A percentile compares a stretch with the other conserved stretches of the same genome.
phyloP scores from a whole-genome alignment of 2,113 vertebrate genomes.

The Solea senegalensis region DNA sequence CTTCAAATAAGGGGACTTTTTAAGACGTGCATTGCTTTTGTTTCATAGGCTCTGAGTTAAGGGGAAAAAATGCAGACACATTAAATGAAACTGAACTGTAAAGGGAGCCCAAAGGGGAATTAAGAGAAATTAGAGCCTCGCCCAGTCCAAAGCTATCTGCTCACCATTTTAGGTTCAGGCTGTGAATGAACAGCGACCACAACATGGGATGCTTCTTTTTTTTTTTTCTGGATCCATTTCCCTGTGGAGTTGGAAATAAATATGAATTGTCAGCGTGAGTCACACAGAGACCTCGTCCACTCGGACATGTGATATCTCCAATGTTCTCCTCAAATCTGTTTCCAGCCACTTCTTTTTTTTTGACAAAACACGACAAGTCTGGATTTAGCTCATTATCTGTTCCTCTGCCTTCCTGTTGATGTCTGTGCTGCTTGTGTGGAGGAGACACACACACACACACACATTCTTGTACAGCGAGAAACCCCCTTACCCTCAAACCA shows the following conservation, averaged over 20 bases:
- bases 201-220: slow-evolving; percentile 27
- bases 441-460: slow-evolving; percentile 2
- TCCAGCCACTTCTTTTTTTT: slow-evolving; percentile 31
- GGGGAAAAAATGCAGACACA: neutral
- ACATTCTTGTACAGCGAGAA: neutral
- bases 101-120: slow-evolving; percentile 13
- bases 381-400: slow-evolving; percentile 71
- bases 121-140: slow-evolving; percentile 24
- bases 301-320: slow-evolving; percentile 31
- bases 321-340: slow-evolving; percentile 32
- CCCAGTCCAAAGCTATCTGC: slow-evolving; percentile 1
- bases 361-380: slow-evolving; percentile 27
- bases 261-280: slow-evolving; percentile 50
- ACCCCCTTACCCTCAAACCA: no score
- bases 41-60: neutral
- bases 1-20: slow-evolving; percentile 4
- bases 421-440: slow-evolving; percentile 23
- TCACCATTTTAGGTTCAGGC: neutral
- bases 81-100: slow-evolving; percentile 13
- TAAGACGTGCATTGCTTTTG: neutral
- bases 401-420: slow-evolving; percentile 64
- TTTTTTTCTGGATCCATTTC: slow-evolving; percentile 22
- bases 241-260: slow-evolving; percentile 18
- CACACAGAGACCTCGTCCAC: slow-evolving; percentile 41
- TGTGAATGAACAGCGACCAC: slow-evolving; percentile 7